Evolutionary conservation across 2,797 vertebrate genomes (phyloP), one percentile per base, ranked within the genome.

Genomic region (Gorsachius magnificus): DNA sequence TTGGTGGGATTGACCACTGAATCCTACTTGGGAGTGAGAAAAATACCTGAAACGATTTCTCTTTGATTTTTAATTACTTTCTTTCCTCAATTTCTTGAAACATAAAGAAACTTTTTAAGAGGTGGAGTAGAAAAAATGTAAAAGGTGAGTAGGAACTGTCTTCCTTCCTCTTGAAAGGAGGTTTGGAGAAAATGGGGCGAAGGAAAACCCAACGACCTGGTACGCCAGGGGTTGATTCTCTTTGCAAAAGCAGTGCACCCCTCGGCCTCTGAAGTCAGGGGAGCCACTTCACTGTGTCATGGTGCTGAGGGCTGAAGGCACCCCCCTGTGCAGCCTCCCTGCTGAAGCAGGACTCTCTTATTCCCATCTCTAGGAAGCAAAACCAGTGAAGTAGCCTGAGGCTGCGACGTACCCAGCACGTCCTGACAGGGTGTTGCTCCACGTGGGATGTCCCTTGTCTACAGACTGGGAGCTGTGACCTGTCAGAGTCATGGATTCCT

Each of bases 351-450:
- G 3, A 0, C 29, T 15, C 4, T 28, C 65, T 6, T 16, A 12
- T 46, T 69, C 83, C 71, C 38, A 1, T 5, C 2, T 10, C 6
- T 11, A 13, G 36, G 70, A 16, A 31, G 35, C 17, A 46, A 69
- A 56, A 17, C 2, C 3, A 0, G 36, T 12, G 31, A 13, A 10
- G 14, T 0, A 1, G 21, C 4, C 2, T 1, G 7, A 48, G 58
- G 53, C 33, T 51, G 61, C 0, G 5, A 5, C 0, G 1, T 5
- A 2, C 18, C 24, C 51, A 46, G 46, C 68, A 15, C 3, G 2
- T 70, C 35, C 71, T 5, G 61, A 54, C 35, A 45, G 53, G 64
- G 35, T 7, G 54, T 36, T 53, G 66, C 36, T 79, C 57, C 28
- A 3, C 2, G 2, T 1, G 2, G 57, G 53, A 4, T 3, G 6